Conservation (phyloP, 2,888 invertebrate genomes). For the Calliopum simillimum region DNA sequence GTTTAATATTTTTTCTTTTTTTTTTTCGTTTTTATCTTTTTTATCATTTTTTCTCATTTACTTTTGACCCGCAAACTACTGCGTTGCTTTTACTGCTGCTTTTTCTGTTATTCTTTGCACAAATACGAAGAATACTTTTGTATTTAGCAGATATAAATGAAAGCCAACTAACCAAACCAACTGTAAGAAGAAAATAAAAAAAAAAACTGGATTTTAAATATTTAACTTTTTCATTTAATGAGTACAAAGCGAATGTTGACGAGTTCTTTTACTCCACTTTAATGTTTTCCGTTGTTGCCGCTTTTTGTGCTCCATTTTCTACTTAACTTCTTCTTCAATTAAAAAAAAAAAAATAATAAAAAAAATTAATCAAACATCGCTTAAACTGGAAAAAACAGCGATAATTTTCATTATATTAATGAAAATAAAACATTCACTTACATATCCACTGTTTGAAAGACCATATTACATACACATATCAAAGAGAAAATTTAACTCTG, state of each 20-base stretch:
- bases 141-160: background rate
- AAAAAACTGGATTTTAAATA: conserved; percentile 20
- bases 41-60: too few relatives aligned
- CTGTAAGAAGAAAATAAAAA: background rate
- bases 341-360: too few relatives aligned
- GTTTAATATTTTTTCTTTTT: background rate
- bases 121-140: too few relatives aligned
- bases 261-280: conserved; percentile 51
- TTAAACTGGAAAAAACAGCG: too few relatives aligned
- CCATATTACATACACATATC: too few relatives aligned
- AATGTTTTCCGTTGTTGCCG: conserved; percentile 38
- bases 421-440: too few relatives aligned
- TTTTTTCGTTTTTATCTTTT: conserved; percentile 13
- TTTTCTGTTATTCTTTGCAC: too few relatives aligned
- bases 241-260: conserved; percentile 45
- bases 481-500: too few relatives aligned
- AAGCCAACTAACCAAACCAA: background rate
- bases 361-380: background rate
- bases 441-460: too few relatives aligned
- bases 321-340: conserved; percentile 5
- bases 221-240: conserved; percentile 1
- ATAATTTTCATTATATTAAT: too few relatives aligned
- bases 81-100: background rate
- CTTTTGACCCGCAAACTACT: conserved; percentile 19
- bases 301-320: conserved; percentile 36